Base-by-base conservation (phyloP, 2,113 vertebrate genomes). In the Anas platyrhynchos region DNA sequence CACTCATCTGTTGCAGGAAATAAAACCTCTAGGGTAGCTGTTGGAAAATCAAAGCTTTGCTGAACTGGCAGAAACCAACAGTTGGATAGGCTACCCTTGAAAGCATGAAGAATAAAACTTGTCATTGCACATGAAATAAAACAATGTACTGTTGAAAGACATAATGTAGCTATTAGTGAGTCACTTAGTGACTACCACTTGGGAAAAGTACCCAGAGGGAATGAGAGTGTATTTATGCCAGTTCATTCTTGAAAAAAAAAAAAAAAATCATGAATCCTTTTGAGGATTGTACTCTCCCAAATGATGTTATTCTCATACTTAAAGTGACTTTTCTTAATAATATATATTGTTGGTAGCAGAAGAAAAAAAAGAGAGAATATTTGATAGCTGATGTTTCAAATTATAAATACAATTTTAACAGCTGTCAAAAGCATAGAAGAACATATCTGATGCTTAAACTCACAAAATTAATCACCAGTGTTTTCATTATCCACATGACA, bases 81-180 rank as follows among this genome's bases (percentile, higher is more conserved):
- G 10, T 88, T 62, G 23, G 9, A 38, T 48, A 83, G 32, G 4
- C 6, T 84, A 38, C 5, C 82, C 34, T 16, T 62, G 83, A 95
- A 71, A 73, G 1, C 8, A 48, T 56, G 63, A 91, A 88, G 54
- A 91, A 80, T 65, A 90, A 76, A 95, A 65, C 26, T 80, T 56
- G 36, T 54, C 8, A 1, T 83, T 82, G 54, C 36, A 69, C 52
- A 77, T 72, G n/a, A 91, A 93, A 85, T 87, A 89, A 83, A 89
- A 93, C 88, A 79, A 48, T 26, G n/a, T 52, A 55, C 62, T 95
- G 66, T 84, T 94, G 79, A 91, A 89, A 88, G 31, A 7, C 23
- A 20, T 80, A 73, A 88, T 93, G 65, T 55, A 90, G 54, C 36
- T 85, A 85, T 96, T 91, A 96, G 59, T 80, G 88, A 93, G 79